Base-by-base conservation (phyloP, 2,797 vertebrate species). In the Intellagama lesueurii region DNA sequence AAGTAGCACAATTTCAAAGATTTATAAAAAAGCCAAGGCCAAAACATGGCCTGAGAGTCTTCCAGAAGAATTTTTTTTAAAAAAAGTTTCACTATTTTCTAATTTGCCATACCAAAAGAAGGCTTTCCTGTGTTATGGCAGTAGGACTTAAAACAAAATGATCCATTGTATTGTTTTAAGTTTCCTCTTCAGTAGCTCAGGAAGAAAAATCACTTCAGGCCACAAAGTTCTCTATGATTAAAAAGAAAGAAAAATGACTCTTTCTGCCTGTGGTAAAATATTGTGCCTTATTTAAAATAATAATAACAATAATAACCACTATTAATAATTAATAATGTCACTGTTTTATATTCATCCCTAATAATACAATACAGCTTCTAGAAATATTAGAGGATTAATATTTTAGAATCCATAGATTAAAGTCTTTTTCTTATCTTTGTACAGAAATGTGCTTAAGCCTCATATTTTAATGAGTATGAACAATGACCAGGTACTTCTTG, bases 351-450 rank as follows among this genome's bases (percentile, higher is more conserved):
- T 0, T 77, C 1, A 52, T 90, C 89, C 40, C 2, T 75, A 85
- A 70, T 2, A 81, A 91, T 87, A 14, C 52, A 11, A 56, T 56
- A 49, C 11, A 88, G 72, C 22, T 82, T 66, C 7, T 24, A 35
- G 69, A 70, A 22, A 0, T 11, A 0, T 77, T 87, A 9, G 0
- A 19, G 26, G 52, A 2, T 9, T 1, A 14, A 17, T 66, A 1
- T 92, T 93, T 83, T 90, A 90, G 14, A 56, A 56, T 14, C 9
- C 52, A 56, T 56, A 56, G 52, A 56, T 56, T 56, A 56, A 56
- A 88, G 49, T 24, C 3, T 87, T 93, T 89, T 91, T 92, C 64
- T 19, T 7, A 26, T 24, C 68, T 1, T 17, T 90, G 70, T 5
- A 84, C 73, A 52, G 81, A 70, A 4, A 83, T 3, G 9, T 83